Percentiles rank a stretch among this genome's conserved stretches.
Evolutionary conservation across 2,888 invertebrate species (phyloP).

Genomic region (Esperia sulphurella): DNA sequence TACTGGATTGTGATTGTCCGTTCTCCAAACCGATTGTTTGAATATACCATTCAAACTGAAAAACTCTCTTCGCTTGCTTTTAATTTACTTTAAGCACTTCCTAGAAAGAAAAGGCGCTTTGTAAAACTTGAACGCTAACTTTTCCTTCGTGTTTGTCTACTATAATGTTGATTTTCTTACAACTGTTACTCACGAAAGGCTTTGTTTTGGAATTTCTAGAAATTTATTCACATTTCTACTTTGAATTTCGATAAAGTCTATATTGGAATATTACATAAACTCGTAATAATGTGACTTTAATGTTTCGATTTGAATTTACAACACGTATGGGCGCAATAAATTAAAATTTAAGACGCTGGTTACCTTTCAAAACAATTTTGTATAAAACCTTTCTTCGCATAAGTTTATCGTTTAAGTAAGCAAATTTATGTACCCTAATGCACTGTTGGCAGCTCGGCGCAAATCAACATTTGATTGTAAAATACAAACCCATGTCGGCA

Average conservation of each 20-base stretch:
- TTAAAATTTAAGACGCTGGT: conserved; percentile 52
- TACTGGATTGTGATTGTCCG: conserved; percentile 48
- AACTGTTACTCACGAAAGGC: conserved; percentile 57
- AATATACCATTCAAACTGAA: conserved; percentile 42
- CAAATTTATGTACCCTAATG: conserved; percentile 70
- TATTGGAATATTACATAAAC: conserved; percentile 20
- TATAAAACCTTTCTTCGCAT: conserved; percentile 50
- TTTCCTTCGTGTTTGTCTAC: conserved; percentile 61
- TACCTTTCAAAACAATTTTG: conserved; percentile 52
- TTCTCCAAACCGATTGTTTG: conserved; percentile 49
- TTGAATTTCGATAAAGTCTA: conserved; percentile 31
- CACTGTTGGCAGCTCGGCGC: conserved; percentile 61
- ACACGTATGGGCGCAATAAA: conserved; percentile 43
- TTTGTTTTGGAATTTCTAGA: conserved; percentile 24
- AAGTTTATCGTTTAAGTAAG: conserved; percentile 64
- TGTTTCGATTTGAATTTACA: conserved; percentile 26
- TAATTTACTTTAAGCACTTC: conserved; percentile 57
- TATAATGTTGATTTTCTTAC: conserved; percentile 55
- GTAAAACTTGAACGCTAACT: conserved; percentile 39
- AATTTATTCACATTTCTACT: conserved; percentile 34
- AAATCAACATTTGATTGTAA: conserved; percentile 76
- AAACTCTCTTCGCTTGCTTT: conserved; percentile 44
- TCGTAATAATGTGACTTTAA: conserved; percentile 23
- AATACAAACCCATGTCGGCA: conserved; percentile 65
- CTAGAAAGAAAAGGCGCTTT: conserved; percentile 53